phyloP scores from a whole-genome alignment of 2,888 invertebrate species.

The Habroteleia sp. region DNA sequence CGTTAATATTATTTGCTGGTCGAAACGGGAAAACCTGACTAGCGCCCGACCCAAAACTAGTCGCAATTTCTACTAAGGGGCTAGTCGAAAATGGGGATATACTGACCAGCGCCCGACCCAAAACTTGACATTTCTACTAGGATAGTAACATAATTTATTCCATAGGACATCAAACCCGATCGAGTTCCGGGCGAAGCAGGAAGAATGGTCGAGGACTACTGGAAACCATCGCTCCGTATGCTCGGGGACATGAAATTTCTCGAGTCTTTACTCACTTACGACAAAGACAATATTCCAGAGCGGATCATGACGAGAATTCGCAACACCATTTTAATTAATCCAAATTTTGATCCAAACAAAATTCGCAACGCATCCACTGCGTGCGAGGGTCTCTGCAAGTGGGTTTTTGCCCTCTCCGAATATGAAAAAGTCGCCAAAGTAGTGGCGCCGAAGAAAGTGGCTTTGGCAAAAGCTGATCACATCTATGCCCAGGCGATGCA shows the following conservation, averaged over 20 bases:
- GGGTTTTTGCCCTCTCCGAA: slow-evolving; percentile 97
- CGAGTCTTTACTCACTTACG: slow-evolving; percentile 91
- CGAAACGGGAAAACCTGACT: too few species aligned
- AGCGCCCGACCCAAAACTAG: too few species aligned
- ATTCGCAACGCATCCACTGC: slow-evolving; percentile 93
- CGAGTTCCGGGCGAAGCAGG: slow-evolving; percentile 88
- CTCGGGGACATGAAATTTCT: slow-evolving; percentile 96
- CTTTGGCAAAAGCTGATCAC: slow-evolving; percentile 91
- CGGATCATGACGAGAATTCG: slow-evolving; percentile 91
- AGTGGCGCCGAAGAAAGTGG: slow-evolving; percentile 95
- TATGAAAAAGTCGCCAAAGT: slow-evolving; percentile 96
- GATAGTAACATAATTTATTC: too few species aligned
- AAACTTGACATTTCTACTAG: too few species aligned
- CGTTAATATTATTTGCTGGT: too few species aligned
- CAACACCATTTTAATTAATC: slow-evolving; percentile 90
- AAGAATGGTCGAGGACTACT: slow-evolving; percentile 94
- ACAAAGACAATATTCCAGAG: slow-evolving; percentile 95
- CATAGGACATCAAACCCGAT: slow-evolving; percentile 91
- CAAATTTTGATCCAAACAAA: slow-evolving; percentile 95
- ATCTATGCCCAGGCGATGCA: slow-evolving; percentile 89
- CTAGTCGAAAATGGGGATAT: too few species aligned
- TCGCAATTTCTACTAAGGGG: too few species aligned
- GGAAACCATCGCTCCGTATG: slow-evolving; percentile 94
- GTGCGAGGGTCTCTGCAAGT: slow-evolving; percentile 95
- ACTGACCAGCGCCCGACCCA: too few species aligned